Evolutionary conservation across 2,113 vertebrate genomes (phyloP).

Genomic region (Chaetodon auriga): DNA sequence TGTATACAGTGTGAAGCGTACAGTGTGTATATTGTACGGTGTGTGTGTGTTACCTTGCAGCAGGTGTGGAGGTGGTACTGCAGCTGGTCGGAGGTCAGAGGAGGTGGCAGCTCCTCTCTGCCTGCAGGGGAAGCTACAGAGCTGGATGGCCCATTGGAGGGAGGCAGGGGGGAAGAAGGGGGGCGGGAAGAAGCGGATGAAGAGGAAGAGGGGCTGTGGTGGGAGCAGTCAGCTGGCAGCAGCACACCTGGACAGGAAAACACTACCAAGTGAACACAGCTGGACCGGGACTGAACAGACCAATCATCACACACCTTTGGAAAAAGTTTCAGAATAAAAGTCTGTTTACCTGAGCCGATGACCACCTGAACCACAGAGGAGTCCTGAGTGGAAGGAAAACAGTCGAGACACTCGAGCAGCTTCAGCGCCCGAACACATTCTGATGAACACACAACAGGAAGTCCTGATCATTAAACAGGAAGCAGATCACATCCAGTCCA

Average conservation of each 20-base stretch:
- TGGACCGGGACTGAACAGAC: too few relatives aligned
- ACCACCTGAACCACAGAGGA: slow-evolving; percentile 68
- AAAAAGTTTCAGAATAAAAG: slow-evolving; percentile 20
- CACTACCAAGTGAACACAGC: too few relatives aligned
- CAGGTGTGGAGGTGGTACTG: slow-evolving; percentile 80
- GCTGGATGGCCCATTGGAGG: not conserved
- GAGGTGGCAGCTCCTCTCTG: slow-evolving; percentile 60
- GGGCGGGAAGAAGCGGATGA: not conserved
- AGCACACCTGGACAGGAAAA: slow-evolving; percentile 45
- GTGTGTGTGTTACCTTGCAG: slow-evolving; percentile 63
- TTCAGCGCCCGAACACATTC: slow-evolving; percentile 77
- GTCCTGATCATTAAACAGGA: not conserved
- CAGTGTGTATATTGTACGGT: not conserved
- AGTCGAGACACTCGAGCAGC: slow-evolving; percentile 68
- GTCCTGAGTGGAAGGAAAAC: slow-evolving; percentile 2
- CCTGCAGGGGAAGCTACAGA: slow-evolving; percentile 7
- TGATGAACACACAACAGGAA: slow-evolving; percentile 41
- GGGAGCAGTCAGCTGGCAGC: not conserved
- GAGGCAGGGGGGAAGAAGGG: not conserved
- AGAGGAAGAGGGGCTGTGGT: not conserved
- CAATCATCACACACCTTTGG: too few relatives aligned
- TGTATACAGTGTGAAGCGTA: too few relatives aligned
- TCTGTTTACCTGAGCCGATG: slow-evolving; percentile 63
- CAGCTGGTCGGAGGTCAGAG: slow-evolving; percentile 36
- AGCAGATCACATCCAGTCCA: not conserved